Evolutionary conservation across 1,140 invertebrate species (phyloP).

Genomic region (Caligus rogercresseyi): DNA sequence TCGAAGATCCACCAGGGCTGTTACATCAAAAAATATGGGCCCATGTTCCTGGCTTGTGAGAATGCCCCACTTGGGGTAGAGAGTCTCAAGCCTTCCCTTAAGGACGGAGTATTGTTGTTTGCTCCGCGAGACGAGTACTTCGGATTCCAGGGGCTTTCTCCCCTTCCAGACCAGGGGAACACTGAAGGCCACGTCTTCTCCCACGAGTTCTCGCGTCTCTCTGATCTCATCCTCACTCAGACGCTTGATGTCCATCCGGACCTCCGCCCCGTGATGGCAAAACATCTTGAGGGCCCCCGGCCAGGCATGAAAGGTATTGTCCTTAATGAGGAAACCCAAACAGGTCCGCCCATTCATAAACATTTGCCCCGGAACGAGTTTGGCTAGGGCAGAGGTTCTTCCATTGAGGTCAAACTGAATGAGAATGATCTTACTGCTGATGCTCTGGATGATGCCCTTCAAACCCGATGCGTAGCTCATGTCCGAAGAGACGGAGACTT

Average conservation of each 20-base stretch:
- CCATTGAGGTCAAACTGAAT: not conserved
- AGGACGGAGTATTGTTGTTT: not conserved
- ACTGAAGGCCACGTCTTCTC: not conserved
- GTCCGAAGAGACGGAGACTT: not conserved
- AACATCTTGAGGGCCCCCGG: conserved; percentile 7
- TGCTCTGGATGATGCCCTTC: not conserved
- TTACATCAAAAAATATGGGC: not conserved
- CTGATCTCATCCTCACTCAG: not conserved
- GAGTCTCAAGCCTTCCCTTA: not conserved
- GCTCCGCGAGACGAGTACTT: not conserved
- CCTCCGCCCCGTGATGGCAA: conserved; percentile 2
- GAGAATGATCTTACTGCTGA: conserved; percentile 2
- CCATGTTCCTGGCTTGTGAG: not conserved
- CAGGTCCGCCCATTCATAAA: conserved; percentile 8
- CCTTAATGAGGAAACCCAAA: conserved; percentile 12
- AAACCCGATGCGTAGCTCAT: not conserved
- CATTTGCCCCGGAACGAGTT: conserved; percentile 16
- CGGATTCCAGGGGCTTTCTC: not conserved
- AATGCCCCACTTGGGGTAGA: conserved; percentile 7
- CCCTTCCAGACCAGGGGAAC: not conserved
- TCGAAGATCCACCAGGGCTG: not conserved
- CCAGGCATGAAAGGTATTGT: conserved; percentile 14
- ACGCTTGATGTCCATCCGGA: conserved; percentile 1
- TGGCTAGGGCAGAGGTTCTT: not conserved
- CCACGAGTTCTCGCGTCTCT: not conserved